Evolutionary conservation across 2,888 invertebrate species (phyloP).

Genomic region (Acleris sparsana): DNA sequence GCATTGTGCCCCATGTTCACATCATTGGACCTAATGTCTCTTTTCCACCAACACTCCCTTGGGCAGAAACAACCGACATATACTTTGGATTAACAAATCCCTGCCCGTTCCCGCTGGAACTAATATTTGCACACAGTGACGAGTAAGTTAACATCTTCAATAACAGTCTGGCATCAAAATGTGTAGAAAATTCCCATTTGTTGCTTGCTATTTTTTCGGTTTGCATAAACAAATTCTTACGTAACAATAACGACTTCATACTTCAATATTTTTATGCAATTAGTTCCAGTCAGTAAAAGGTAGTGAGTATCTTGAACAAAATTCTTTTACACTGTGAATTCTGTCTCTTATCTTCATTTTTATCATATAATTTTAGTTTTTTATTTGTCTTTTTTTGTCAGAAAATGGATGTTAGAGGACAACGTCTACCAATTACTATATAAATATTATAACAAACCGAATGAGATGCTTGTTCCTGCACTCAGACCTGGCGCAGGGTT

Average conservation of each 20-base stretch:
- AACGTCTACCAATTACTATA: constrained; percentile 65
- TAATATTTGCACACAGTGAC: constrained; percentile 87
- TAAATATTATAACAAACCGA: constrained; percentile 73
- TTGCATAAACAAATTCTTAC: no score
- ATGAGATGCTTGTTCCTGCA: constrained; percentile 71
- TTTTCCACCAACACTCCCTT: constrained; percentile 86
- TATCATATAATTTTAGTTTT: no score
- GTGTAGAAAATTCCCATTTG: no score
- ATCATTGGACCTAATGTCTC: constrained; percentile 76
- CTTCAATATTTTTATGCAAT: no score
- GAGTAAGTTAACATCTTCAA: constrained; percentile 65
- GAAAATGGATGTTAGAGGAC: constrained; percentile 73
- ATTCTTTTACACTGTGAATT: no score
- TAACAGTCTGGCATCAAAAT: no score
- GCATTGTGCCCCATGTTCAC: constrained; percentile 79
- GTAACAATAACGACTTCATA: no score
- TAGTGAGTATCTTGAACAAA: no score
- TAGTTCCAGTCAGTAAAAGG: no score
- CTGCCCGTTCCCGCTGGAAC: constrained; percentile 86
- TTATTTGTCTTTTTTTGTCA: constrained; percentile 39
- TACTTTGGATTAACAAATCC: constrained; percentile 85
- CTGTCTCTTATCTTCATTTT: no score
- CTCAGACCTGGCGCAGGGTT: constrained; percentile 62
- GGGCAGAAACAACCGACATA: constrained; percentile 82
- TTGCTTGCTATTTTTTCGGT: no score